Conservation (phyloP, 1,140 invertebrate species). For the Aleiodes sp. region DNA sequence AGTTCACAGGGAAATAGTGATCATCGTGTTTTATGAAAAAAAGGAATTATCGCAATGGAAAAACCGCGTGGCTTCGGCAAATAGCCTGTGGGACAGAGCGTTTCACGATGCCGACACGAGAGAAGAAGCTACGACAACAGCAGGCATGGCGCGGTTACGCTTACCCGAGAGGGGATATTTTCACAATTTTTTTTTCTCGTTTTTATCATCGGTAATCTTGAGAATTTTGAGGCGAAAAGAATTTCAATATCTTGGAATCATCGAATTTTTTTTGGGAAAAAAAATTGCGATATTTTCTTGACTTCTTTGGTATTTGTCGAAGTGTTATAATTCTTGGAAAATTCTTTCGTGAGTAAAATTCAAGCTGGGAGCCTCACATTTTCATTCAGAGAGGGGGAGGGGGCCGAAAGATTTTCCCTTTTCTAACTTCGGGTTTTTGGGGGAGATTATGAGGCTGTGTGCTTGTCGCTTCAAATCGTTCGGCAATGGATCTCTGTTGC, state of each 20-base stretch:
- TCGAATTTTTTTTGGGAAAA: no score
- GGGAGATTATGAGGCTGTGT: background rate
- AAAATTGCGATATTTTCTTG: no score
- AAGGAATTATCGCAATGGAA: background rate
- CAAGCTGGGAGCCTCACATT: no score
- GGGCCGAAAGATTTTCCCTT: background rate
- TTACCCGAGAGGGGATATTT: background rate
- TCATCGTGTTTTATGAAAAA: background rate
- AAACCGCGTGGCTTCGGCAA: slow-evolving; percentile 36
- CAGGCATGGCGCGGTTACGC: slow-evolving; percentile 32
- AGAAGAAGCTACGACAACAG: slow-evolving; percentile 31
- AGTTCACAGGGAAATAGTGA: no score
- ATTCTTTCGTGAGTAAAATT: no score
- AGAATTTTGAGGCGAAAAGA: no score
- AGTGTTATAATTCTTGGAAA: no score
- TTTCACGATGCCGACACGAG: slow-evolving; percentile 35
- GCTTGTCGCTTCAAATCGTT: background rate
- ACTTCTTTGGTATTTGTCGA: no score
- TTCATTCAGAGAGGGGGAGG: no score
- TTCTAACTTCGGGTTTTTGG: background rate
- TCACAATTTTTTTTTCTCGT: background rate
- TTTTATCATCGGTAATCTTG: background rate
- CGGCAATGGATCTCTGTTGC: background rate
- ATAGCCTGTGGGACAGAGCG: slow-evolving; percentile 14
- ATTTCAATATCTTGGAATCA: no score